Conservation (phyloP, 1,140 invertebrate genomes). For the Babylonia areolata region DNA sequence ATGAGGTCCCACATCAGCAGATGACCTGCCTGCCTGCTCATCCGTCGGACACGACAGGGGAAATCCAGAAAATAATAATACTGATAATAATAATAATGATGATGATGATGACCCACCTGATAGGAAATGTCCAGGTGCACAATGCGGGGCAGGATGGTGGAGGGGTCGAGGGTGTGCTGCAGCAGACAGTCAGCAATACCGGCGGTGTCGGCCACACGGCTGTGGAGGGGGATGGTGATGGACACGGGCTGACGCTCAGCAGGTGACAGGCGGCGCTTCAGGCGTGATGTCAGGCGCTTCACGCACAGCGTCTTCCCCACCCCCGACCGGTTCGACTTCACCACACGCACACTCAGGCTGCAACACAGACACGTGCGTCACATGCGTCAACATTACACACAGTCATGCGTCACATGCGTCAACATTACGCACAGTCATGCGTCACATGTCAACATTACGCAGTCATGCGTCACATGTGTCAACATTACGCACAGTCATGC, state of each 20-base stretch:
- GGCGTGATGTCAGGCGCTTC: constrained; percentile 48
- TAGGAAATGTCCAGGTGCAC: constrained; percentile 68
- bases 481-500: no score
- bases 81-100: no score
- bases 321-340: constrained; percentile 66
- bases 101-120: constrained; percentile 54
- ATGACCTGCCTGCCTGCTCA: no score
- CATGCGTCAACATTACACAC: no score
- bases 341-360: constrained; percentile 62
- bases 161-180: constrained; percentile 46
- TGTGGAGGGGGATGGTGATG: constrained; percentile 58
- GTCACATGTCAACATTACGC: no score
- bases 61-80: no score
- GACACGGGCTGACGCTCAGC: not conserved
- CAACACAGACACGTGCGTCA: no score
- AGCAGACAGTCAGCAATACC: constrained; percentile 49
- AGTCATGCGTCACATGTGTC: no score
- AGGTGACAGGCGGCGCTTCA: constrained; percentile 27
- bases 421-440: no score
- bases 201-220: constrained; percentile 49
- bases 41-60: no score
- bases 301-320: constrained; percentile 69
- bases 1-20: no score
- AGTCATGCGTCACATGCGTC: no score
- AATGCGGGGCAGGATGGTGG: constrained; percentile 50